A percentile compares a stretch with the other conserved stretches of the same genome.
phyloP scores from a whole-genome alignment of 2,888 invertebrate species.

The Perizoma flavofasciatum region DNA sequence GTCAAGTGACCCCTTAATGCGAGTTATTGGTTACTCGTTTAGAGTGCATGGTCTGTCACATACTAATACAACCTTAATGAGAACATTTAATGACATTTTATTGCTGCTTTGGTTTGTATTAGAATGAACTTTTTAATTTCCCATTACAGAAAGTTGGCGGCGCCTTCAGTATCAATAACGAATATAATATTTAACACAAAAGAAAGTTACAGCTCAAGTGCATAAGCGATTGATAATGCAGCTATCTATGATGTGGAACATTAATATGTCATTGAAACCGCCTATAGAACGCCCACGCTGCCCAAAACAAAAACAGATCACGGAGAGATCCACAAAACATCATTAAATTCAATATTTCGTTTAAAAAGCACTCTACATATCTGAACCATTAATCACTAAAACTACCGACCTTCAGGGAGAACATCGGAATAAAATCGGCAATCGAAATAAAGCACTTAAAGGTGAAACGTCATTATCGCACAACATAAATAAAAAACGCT shows the following conservation, averaged over 20 bases:
- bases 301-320: constrained; percentile 66
- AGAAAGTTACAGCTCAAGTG: constrained; percentile 41
- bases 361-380: constrained; percentile 83
- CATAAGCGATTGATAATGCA: constrained; percentile 59
- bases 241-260: constrained; percentile 59
- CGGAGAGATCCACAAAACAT: constrained; percentile 75
- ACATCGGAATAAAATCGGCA: constrained; percentile 83
- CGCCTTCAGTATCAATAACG: constrained; percentile 18
- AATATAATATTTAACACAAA: constrained; percentile 41
- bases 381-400: constrained; percentile 82
- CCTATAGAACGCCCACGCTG: constrained; percentile 62
- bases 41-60: constrained; percentile 64
- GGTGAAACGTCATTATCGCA: constrained; percentile 84
- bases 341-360: constrained; percentile 83
- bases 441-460: constrained; percentile 84
- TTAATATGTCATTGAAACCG: constrained; percentile 59
- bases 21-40: constrained; percentile 80
- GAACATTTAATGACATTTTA: constrained; percentile 37
- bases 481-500: constrained; percentile 81
- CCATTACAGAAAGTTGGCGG: constrained; percentile 14
- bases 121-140: constrained; percentile 17
- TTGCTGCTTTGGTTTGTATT: constrained; percentile 13
- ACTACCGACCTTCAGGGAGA: constrained; percentile 78
- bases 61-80: constrained; percentile 41
- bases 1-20: constrained; percentile 79